Conservation (phyloP, 2,113 vertebrate genomes). For the Talpa occidentalis region DNA sequence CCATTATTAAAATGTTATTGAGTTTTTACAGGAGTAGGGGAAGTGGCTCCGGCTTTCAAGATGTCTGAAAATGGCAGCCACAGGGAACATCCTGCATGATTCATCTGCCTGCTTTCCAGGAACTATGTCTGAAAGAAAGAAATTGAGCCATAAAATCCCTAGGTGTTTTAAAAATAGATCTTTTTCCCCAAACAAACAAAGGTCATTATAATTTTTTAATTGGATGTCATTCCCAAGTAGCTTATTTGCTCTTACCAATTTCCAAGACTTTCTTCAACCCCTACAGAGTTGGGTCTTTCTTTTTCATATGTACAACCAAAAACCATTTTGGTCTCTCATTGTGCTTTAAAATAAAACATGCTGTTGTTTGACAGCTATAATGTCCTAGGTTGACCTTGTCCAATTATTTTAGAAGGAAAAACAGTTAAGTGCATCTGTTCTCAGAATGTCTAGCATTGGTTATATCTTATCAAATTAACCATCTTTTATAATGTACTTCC, state of each 20-base stretch:
- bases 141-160: background rate
- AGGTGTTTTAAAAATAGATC: constrained; percentile 19
- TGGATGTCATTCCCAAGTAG: background rate
- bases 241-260: constrained; percentile 19
- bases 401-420: background rate
- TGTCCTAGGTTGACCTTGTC: background rate
- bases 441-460: background rate
- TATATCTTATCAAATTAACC: background rate
- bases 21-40: background rate
- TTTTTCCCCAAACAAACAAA: background rate
- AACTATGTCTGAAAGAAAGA: background rate
- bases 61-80: background rate
- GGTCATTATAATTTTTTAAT: background rate
- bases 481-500: background rate
- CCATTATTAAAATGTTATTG: background rate
- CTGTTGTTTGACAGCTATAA: background rate
- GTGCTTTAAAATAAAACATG: background rate
- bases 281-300: background rate
- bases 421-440: background rate
- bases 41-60: background rate
- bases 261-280: background rate
- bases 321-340: background rate
- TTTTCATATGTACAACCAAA: background rate
- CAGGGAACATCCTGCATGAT: background rate
- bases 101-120: background rate